phyloP scores from a whole-genome alignment of 92 coral and sea anemone species.

The Palythoa caribaeorum region DNA sequence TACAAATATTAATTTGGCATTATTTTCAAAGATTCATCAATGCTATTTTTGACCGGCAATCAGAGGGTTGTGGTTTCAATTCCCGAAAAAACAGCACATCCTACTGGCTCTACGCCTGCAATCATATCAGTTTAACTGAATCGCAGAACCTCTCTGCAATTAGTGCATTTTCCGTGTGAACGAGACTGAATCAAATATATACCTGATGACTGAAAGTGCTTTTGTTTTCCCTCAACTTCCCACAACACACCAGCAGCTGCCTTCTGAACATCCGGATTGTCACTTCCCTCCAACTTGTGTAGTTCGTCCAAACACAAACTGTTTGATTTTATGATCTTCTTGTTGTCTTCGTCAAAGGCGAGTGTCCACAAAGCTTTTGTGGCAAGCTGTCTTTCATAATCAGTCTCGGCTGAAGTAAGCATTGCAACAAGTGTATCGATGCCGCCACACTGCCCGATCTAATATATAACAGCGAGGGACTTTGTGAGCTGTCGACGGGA shows the following conservation, averaged over 20 bases:
- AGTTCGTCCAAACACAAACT: slow-evolving; percentile 45
- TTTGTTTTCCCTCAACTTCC: slow-evolving; percentile 79
- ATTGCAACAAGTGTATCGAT: slow-evolving; percentile 64
- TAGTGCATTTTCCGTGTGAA: too few relatives aligned
- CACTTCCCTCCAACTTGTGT: slow-evolving; percentile 49
- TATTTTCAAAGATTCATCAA: too few relatives aligned
- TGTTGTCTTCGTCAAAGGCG: slow-evolving; percentile 79
- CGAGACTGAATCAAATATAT: not conserved
- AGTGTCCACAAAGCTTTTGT: slow-evolving; percentile 74
- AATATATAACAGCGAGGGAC: not conserved
- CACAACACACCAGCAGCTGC: slow-evolving; percentile 83
- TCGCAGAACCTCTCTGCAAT: too few relatives aligned
- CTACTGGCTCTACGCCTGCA: too few relatives aligned
- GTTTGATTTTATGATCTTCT: slow-evolving; percentile 41
- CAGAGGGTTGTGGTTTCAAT: too few relatives aligned
- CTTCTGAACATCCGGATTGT: slow-evolving; percentile 50
- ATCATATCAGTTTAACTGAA: too few relatives aligned
- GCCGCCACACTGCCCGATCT: slow-evolving; percentile 80
- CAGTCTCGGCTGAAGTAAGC: slow-evolving; percentile 59
- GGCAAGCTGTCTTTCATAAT: slow-evolving; percentile 58
- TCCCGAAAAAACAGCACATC: too few relatives aligned
- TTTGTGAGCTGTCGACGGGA: too few relatives aligned
- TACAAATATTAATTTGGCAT: too few relatives aligned
- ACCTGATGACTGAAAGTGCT: slow-evolving; percentile 49
- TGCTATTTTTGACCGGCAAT: too few relatives aligned